These are phyloP conservation scores for Rhinopithecus roxellana DNA, from an alignment of 2,113 vertebrate species.

Conservation along the genomic window DNA sequence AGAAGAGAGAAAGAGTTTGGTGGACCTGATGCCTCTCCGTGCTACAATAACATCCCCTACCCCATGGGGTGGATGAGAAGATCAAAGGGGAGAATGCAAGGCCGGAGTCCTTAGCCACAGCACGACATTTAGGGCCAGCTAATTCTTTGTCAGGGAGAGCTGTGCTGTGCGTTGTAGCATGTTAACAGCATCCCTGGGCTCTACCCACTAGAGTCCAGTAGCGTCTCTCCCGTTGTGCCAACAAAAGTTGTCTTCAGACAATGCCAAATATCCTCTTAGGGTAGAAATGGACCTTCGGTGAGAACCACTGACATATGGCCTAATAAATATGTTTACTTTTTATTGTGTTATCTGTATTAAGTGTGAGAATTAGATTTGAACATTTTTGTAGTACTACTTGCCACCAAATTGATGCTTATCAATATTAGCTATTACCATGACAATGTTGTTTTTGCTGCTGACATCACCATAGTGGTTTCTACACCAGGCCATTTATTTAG, in stretches of 20 bases:
- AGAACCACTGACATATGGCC: neutral
- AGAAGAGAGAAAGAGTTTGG: neutral
- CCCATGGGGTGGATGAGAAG: too few relatives aligned
- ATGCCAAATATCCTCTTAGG: too few relatives aligned
- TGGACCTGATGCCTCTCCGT: neutral
- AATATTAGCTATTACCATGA: too few relatives aligned
- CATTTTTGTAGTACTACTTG: too few relatives aligned
- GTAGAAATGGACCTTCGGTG: neutral
- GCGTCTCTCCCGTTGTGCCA: neutral
- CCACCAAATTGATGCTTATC: neutral
- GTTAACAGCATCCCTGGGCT: neutral
- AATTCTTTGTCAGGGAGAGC: neutral
- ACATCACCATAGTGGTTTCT: rapidly evolving
- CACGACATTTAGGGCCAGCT: neutral
- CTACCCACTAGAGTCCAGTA: neutral
- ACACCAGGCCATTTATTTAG: neutral
- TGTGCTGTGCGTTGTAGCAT: rapidly evolving
- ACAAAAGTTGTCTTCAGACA: neutral
- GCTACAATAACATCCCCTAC: neutral
- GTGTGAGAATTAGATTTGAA: too few relatives aligned
- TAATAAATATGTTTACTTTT: neutral
- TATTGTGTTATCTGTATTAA: too few relatives aligned
- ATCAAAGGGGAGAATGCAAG: too few relatives aligned
- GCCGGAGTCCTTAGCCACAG: neutral
- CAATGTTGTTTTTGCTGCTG: rapidly evolving